Base-by-base conservation (phyloP, 2,888 invertebrate genomes). In the Halictus ligatus region DNA sequence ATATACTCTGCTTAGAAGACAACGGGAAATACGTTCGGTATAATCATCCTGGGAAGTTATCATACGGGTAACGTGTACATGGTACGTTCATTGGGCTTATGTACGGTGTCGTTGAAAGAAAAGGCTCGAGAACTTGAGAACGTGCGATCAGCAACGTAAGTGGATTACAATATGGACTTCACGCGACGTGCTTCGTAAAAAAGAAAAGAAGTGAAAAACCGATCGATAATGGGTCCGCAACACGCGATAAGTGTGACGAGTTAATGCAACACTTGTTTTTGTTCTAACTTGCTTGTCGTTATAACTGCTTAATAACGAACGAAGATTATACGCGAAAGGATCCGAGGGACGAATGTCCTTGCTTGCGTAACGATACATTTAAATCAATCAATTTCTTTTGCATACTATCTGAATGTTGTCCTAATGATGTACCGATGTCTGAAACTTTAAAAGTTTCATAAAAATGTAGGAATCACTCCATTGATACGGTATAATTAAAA, bases 41-140 rank as follows among this genome's bases (percentile, higher is more conserved):
- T 75, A 73, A 80, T 78, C 72, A 72, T 29, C 64, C 58, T 58
- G 15, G 72, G 48, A 58, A 72, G 35, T 46, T 83, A 73, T 43
- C 71, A 72, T 80, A 81, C 80, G 80, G 78, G 48, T 58, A 75
- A 75, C 75, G 69, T 78, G 54, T 76, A 85, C 74, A 75, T 71
- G 50, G 60, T 50, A 80, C 78, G 83, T 75, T 43, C 15, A 46
- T 73, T 76, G 43, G 58, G 25, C 40, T 78, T 54, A 83, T 72
- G 78, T 54, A 78, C 75, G 72, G 83, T 75, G 72, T 46, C 40
- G 21, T 43, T 75, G 35, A 75, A 75, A 35, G 13, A 40, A 48
- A 29, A 40, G 48, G 25, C 21, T 72, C 46, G 72, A 46, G 72
- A 72, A 72, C 72, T 15, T 25, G n/a, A 25, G 25, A 46, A 25